Base-by-base conservation (phyloP, 2,797 vertebrate genomes). In the Prunella strophiata region DNA sequence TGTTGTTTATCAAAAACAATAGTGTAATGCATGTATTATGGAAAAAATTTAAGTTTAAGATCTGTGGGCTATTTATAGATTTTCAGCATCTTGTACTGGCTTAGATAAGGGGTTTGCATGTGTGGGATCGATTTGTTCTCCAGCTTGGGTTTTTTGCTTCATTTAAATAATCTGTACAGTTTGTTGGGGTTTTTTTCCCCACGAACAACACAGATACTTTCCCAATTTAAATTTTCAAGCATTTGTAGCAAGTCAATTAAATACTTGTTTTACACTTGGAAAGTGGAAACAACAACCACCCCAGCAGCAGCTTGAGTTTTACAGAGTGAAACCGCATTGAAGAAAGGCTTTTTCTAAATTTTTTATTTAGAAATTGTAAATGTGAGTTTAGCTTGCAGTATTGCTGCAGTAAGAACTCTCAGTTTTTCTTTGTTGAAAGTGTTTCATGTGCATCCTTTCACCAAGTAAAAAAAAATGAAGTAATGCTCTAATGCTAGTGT, bases 1-100 rank as follows among this genome's bases (percentile, higher is more conserved):
- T 96, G 94, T 96, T 96, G 92, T 94, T 93, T 94, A 88, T 81
- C 17, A 59, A 91, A 98, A 98, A 97, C 97, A 98, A 97, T 97
- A 96, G 94, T 82, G 78, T 95, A 93, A 96, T 96, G 82, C 87
- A 88, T 94, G 88, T 93, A 72, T 95, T 96, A 94, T 82, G 88
- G 85, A 72, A 96, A 97, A 97, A 96, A 93, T 76, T 52, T 72
- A 76, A 91, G 94, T 97, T 96, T 96, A 84, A 83, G 93, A 97
- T 96, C 95, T 91, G 48, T 94, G 77, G 38, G 55, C 73, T 94
- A 74, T 88, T 89, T 95, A 94, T 95, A 97, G 94, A 96, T 98
- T 97, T 95, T 90, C 85, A 61, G 97, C 74, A 25, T 88, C 94
- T 94, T 94, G 55, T 95, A 84, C 82, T 82, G 89, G 59, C 94